Base-by-base conservation (phyloP, 2,888 invertebrate species). In the Lycia hirtaria region DNA sequence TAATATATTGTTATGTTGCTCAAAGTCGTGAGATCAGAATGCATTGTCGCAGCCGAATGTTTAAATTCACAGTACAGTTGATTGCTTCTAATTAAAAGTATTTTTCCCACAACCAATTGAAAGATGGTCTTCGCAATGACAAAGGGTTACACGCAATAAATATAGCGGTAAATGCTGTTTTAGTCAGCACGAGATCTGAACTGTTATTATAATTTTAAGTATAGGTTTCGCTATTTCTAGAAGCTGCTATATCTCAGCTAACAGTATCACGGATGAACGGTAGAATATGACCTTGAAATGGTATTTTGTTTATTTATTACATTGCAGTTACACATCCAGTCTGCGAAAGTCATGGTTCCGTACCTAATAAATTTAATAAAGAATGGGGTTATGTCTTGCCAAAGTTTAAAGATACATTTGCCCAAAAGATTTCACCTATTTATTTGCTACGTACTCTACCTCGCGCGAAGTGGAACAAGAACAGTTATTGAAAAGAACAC, bases 21-120 rank as follows among this genome's bases (percentile, higher is more conserved):
- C 22, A 49, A 37, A 55, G 54, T 60, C 62, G 30, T 40, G 43
- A 52, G 41, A 28, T 6, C 54, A 56, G 56, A 65, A 49, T 63
- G 55, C 64, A 60, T 67, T 62, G 62, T 66, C 67, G 65, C 52
- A 64, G 48, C 52, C 32, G 51, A 66, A 68, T 71, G 56, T 65
- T 66, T 66, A 70, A n/a, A 72, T 72, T 60, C 44, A 40, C 49
- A 64, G 53, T 59, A 56, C 32, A 56, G 64, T 71, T 76, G 67
- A 78, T 76, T 76, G 76, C 64, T 56, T 69, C 76, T 71, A 72
- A 76, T 78, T 74, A 69, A 56, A 61, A 69, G 65, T 67, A 62
- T 71, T 73, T 74, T 78, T 80, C 80, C 67, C 80, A 81, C 79
- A 70, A 56, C 51, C 76, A 76, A 73, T 81, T 76, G 52, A 57